Evolutionary conservation across 2,797 vertebrate genomes (phyloP), one percentile per base, ranked within the genome.

Genomic region (Leontopithecus rosalia): DNA sequence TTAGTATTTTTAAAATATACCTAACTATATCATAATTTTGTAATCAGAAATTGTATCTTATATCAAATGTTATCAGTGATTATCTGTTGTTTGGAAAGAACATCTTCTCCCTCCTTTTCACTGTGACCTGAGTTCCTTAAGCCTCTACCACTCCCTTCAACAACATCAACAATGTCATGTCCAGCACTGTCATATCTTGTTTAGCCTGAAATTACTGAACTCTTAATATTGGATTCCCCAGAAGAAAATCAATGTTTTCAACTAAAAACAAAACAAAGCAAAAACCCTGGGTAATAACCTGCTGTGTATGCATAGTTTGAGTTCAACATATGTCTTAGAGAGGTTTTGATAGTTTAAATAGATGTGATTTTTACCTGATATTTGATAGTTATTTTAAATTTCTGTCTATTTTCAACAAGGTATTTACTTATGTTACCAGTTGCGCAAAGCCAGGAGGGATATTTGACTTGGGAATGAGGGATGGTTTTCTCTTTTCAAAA

Each of bases 321-420:
- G n/a, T 58, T 93, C 67, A 88, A 90, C 61, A 46, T 93, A 82
- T 52, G 36, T 67, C 24, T 39, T 90, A 67, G 95, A 57, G 58
- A 52, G 39, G 36, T 91, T 83, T n/a, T n/a, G n/a, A 39, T 94
- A 73, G 39, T 79, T 91, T 67, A 97, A 88, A 90, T 24, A 75
- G 33, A 75, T 28, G 11, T 82, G 46, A 76, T 58, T 82, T 91
- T 87, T 88, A 88, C 14, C 22, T 88, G 67, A 89, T 89, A 86
- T 89, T 95, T 90, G 87, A 64, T 77, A 84, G 28, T 22, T 88
- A 58, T 84, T 79, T 95, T 92, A 57, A 58, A 50, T 87, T 94
- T 95, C 52, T 81, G 1, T 61, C 82, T 15, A 84, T 92, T 96
- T 95, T 22, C 64, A 91, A 64, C 20, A 84, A 92, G 73, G 20